A percentile compares a stretch with the other conserved stretches of the same genome.
Conservation (phyloP, 2,888 invertebrate genomes). For the Amblyjoppa fuscipennis region DNA sequence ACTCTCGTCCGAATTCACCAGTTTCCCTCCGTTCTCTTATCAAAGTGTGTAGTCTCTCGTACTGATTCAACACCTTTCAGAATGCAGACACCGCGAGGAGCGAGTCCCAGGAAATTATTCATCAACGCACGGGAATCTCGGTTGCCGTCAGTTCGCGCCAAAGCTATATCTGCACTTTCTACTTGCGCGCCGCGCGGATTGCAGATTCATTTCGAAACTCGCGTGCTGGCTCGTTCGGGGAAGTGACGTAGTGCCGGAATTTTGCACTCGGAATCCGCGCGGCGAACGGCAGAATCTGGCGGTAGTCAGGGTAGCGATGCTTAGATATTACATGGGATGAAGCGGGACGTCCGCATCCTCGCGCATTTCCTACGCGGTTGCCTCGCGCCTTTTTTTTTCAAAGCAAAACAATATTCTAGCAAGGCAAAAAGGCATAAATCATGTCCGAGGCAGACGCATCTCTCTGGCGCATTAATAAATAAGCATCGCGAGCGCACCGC, state of each 20-base stretch:
- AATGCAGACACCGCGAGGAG: neutral
- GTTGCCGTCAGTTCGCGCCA: constrained; percentile 12
- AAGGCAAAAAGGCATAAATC: constrained; percentile 44
- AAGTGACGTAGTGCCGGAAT: constrained; percentile 13
- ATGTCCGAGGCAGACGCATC: constrained; percentile 12
- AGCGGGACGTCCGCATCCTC: neutral
- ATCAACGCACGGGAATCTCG: constrained; percentile 53
- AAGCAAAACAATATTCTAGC: constrained; percentile 2
- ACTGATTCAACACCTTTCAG: constrained; percentile 34
- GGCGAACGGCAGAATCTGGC: constrained; percentile 1
- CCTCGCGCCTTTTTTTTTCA: neutral
- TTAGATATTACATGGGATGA: constrained; percentile 16
- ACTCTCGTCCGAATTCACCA: neutral
- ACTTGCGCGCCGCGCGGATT: constrained; percentile 46
- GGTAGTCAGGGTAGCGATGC: constrained; percentile 1
- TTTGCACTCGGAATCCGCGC: constrained; percentile 13
- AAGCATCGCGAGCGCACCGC: constrained; percentile 12
- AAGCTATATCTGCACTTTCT: neutral
- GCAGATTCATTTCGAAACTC: constrained; percentile 45
- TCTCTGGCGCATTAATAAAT: constrained; percentile 34
- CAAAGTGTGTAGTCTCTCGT: constrained; percentile 32
- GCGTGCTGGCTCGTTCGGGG: constrained; percentile 13
- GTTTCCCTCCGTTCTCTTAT: neutral
- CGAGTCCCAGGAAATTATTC: constrained; percentile 56
- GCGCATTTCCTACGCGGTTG: constrained; percentile 16